A percentile compares a stretch with the other conserved stretches of the same genome.
phyloP scores from a whole-genome alignment of 2,888 invertebrate species.

The Lottia gigantea region DNA sequence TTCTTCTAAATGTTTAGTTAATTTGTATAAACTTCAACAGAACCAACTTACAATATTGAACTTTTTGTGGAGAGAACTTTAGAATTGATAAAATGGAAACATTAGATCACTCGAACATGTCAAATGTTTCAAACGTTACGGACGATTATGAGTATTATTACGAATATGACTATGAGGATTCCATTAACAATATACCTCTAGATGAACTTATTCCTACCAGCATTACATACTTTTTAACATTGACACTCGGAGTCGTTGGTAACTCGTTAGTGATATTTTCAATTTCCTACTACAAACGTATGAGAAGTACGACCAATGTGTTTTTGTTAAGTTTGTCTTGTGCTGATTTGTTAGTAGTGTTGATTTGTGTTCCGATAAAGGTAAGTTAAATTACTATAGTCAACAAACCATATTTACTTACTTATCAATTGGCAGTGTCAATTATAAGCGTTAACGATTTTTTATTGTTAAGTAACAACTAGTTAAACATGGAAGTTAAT shows the following conservation, averaged over 20 bases:
- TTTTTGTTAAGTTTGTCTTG: conserved; percentile 77
- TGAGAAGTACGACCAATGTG: conserved; percentile 76
- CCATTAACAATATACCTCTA: conserved; percentile 68
- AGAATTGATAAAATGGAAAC: not conserved
- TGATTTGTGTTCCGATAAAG: conserved; percentile 79
- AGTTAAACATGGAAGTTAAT: too few species aligned
- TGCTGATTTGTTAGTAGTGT: conserved; percentile 77
- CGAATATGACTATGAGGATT: conserved; percentile 71
- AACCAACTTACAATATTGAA: too few species aligned
- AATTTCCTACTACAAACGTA: conserved; percentile 71
- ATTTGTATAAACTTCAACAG: too few species aligned
- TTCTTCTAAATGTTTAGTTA: too few species aligned
- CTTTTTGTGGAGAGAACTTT: not conserved
- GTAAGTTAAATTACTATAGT: conserved; percentile 65
- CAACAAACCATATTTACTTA: too few species aligned
- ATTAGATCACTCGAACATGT: not conserved
- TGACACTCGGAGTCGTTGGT: conserved; percentile 74
- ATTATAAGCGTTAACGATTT: too few species aligned
- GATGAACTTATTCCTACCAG: conserved; percentile 73
- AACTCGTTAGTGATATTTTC: conserved; percentile 73
- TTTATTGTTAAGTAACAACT: too few species aligned
- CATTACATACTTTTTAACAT: conserved; percentile 73
- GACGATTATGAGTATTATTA: conserved; percentile 31
- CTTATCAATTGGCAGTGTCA: too few species aligned
- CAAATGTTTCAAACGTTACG: conserved; percentile 12